phyloP scores from a whole-genome alignment of 2,113 vertebrate genomes.

The Speoplatyrhinus poulsoni region DNA sequence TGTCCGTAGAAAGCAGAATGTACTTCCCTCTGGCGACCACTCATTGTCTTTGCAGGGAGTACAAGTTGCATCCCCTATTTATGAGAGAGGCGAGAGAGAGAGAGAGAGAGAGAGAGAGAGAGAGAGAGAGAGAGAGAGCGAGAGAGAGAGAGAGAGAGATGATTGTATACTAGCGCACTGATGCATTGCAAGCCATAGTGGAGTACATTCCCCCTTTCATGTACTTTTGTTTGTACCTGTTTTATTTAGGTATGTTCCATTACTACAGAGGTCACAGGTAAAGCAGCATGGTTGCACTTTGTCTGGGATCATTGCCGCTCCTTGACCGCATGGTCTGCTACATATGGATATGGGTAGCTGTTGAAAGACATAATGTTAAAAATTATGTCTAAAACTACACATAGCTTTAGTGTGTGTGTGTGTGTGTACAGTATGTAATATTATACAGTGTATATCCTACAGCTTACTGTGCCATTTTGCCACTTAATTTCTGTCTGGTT shows the following conservation, averaged over 20 bases:
- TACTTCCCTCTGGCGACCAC: conserved; percentile 78
- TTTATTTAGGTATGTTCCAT: conserved; percentile 78
- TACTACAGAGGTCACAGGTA: conserved; percentile 68
- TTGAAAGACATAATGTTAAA: background rate
- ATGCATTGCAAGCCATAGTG: too few relatives aligned
- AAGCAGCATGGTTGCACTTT: conserved; percentile 80
- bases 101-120: conserved; percentile 18
- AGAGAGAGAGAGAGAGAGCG: conserved; percentile 14
- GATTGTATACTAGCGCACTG: too few relatives aligned
- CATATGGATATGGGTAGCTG: conserved; percentile 56
- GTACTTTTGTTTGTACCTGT: conserved; percentile 64
- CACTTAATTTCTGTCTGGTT: conserved; percentile 70
- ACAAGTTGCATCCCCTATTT: conserved; percentile 74
- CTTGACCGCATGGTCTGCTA: conserved; percentile 37
- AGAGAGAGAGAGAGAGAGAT: conserved; percentile 10
- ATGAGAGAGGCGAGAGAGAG: conserved; percentile 12
- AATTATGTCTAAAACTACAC: too few relatives aligned
- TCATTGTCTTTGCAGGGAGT: conserved; percentile 69
- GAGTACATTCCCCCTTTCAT: too few relatives aligned
- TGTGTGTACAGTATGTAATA: too few relatives aligned
- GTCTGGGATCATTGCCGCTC: conserved; percentile 23
- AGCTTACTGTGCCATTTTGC: conserved; percentile 60
- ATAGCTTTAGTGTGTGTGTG: too few relatives aligned
- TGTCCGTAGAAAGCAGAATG: conserved; percentile 69
- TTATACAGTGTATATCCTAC: too few relatives aligned